Evolutionary conservation across 1,140 invertebrate species (phyloP), one percentile per base, ranked within the genome.

Genomic region (Philopotamus ludificatus): DNA sequence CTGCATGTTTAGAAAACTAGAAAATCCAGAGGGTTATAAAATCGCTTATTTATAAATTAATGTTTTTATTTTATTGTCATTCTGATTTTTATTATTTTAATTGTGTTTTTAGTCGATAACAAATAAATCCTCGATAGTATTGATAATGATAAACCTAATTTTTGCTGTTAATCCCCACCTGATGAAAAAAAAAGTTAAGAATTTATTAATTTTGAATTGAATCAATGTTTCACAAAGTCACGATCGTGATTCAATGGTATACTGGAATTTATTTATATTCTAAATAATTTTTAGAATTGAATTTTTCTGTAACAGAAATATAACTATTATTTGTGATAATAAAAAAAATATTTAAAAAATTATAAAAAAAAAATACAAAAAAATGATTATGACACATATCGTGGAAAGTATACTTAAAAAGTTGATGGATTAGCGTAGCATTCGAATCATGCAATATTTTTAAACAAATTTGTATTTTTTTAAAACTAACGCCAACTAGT

Each of bases 231-330:
- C 20, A 22, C 20, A 50, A 20, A 50, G 7, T 7, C 21, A 20
- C 15, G 3, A 9, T 26, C 4, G 28, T 16, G 12, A 25, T 10
- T 41, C 4, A 41, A 26, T 42, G 34, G n/a, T n/a, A 25, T 25
- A 41, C 4, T 41, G 23, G 15, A 18, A 26, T 26, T 60, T 42
- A 42, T 42, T 60, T 42, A 57, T 47, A 60, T 60, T 60, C 57
- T 60, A 60, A 60, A 60, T 60, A 60, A 47, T 42, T 60, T 60
- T 60, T 60, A 60, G 57, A 60, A 47, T 60, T 34, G 41, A 60
- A 60, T 60, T 60, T 60, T 60, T 60, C 57, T 60, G 57, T 60
- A 60, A 60, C 57, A 60, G 57, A 60, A 60, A 57, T 42, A 49
- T 47, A 42, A 45, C 18, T 45, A 60, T 47, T 60, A 60, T 28